Evolutionary conservation across 1,140 invertebrate species (phyloP).

Genomic region (Drosophila biarmipes): DNA sequence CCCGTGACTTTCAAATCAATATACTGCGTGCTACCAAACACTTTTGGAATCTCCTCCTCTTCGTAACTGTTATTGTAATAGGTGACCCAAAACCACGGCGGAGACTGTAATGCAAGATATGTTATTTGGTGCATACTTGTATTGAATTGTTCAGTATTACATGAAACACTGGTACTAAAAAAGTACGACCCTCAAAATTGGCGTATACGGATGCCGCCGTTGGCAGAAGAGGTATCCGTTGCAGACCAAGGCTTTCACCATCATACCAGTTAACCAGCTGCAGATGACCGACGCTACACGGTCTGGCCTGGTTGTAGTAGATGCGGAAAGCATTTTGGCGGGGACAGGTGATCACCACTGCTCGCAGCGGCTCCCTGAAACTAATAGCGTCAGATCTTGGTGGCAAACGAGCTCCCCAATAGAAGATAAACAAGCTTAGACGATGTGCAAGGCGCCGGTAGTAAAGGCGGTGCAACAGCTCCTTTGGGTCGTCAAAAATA

Average conservation of each 20-base stretch:
- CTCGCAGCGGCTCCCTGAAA: slow-evolving; percentile 75
- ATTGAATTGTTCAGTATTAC: slow-evolving; percentile 74
- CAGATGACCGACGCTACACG: slow-evolving; percentile 85
- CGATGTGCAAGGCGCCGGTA: slow-evolving; percentile 71
- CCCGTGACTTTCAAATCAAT: slow-evolving; percentile 87
- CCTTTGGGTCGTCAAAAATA: slow-evolving; percentile 66
- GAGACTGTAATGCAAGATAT: slow-evolving; percentile 85
- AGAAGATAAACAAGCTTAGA: slow-evolving; percentile 80
- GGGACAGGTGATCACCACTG: slow-evolving; percentile 74
- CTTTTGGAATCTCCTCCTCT: neutral
- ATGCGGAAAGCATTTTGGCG: slow-evolving; percentile 85
- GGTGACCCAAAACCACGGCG: slow-evolving; percentile 89
- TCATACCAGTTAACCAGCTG: slow-evolving; percentile 89
- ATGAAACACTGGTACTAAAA: slow-evolving; percentile 88
- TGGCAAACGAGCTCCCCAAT: slow-evolving; percentile 72
- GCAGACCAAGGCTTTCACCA: slow-evolving; percentile 85
- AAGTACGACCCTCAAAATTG: slow-evolving; percentile 87
- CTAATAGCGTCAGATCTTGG: slow-evolving; percentile 36
- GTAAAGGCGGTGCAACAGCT: slow-evolving; percentile 55
- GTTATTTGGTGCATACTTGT: neutral
- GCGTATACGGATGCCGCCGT: slow-evolving; percentile 86
- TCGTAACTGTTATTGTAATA: slow-evolving; percentile 84
- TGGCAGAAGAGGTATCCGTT: slow-evolving; percentile 87
- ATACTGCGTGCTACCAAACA: slow-evolving; percentile 58
- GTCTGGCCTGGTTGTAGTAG: slow-evolving; percentile 88